Evolutionary conservation across 2,888 invertebrate species (phyloP), one percentile per base, ranked within the genome.

Genomic region (Acleris emargana): DNA sequence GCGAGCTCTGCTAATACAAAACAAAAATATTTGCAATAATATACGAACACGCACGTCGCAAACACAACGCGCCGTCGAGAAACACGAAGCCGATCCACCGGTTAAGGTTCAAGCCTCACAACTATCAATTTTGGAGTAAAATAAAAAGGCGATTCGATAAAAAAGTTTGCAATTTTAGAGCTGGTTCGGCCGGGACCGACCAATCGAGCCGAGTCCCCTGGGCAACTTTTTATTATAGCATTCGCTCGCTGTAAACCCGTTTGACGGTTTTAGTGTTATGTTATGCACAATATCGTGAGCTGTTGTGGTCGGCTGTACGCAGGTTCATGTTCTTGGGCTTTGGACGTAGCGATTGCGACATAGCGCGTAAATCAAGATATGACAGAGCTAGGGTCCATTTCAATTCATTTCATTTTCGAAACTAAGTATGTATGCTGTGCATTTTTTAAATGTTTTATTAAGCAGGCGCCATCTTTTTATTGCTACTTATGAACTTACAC

Each of bases 111-210:
- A 61, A 60, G 66, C 51, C 57, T 50, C 66, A 60, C 60, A 66
- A 61, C 66, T 66, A 66, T 61, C 61, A 66, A 66, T 66, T 66
- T 66, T 66, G 60, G 66, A 66, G 61, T 60, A 85, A 83, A 84
- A 80, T 78, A 77, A 83, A 78, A 79, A 74, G 78, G 77, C 79
- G 72, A 77, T 76, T 77, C 76, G 73, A 73, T 75, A 73, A 75
- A 81, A 89, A 87, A 88, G 88, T 78, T 84, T 80, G 86, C 79
- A 80, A 87, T 86, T 89, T 88, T 87, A 84, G 86, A 88, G 86
- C 87, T 86, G 86, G 88, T 85, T 85, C 76, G 76, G 54, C 60
- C 57, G 32, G 55, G 51, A 57, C 49, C 54, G 59, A 79, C 81
- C 83, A 84, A 84, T 86, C 82, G 78, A 80, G 80, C 64, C 73